Base-by-base conservation (phyloP, 2,888 invertebrate genomes). In the Pseudococcus jackbeardsleyi region DNA sequence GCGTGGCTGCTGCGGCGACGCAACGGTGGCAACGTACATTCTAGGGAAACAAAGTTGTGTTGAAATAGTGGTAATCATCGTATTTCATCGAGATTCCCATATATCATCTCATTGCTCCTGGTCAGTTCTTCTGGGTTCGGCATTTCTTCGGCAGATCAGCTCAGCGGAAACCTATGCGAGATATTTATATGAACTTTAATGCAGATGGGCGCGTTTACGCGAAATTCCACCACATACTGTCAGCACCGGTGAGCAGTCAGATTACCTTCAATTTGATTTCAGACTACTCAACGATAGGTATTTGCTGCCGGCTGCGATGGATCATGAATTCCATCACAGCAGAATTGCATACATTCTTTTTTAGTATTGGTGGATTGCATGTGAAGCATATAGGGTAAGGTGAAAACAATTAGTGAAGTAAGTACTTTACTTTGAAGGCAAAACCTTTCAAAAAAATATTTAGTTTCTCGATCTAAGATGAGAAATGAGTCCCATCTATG, bases 31-130 rank as follows among this genome's bases (percentile, higher is more conserved):
- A 26, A 68, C 26, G 4, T 68, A 4, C 68, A n/a, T 68, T 68
- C 68, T 26, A 68, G 68, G 68, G 68, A 68, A 68, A 68, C 68
- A 68, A 68, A 68, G 68, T 68, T 68, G 68, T 68, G 68, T 68
- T 68, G 26, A 26, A 11, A 4, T 26, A 12, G 15, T 26, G 9
- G 26, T 26, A 26, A 68, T 64, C 64, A 26, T 68, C 68, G 12
- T 15, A 50, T 68, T 68, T 12, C 11, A 68, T 68, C 22, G 15
- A 26, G 0, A 22, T 26, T 26, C 22, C 11, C 15, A 26, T 68
- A 26, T 68, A 68, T 68, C 68, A 68, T 26, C 26, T 26, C 26
- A 9, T 12, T 26, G 68, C 68, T 9, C 15, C 68, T 68, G 9
- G 68, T 42, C 42, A 8, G 42, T 9, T 42, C 6, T 42, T 42